Conservation (phyloP, 2,113 vertebrate genomes). For the Struthidea cinerea region DNA sequence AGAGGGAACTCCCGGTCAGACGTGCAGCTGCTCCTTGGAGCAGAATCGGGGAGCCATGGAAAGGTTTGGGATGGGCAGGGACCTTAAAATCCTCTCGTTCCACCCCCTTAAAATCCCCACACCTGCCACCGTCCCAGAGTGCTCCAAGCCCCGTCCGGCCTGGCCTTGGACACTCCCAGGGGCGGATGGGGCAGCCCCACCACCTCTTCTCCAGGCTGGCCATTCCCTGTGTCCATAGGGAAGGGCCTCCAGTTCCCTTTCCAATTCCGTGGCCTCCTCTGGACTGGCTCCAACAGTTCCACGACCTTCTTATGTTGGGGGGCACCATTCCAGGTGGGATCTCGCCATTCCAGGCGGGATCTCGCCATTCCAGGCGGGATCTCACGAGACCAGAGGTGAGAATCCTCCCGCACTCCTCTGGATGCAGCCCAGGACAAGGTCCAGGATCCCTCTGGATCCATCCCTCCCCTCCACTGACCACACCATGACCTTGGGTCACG, state of each 20-base stretch:
- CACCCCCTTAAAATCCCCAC: too few relatives aligned
- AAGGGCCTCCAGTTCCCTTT: neutral
- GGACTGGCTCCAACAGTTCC: neutral
- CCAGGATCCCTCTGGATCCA: neutral
- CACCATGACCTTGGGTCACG: too few relatives aligned
- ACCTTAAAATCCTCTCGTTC: too few relatives aligned
- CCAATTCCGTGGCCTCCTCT: neutral
- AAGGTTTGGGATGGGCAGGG: too few relatives aligned
- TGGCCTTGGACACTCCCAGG: neutral
- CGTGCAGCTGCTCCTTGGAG: too few relatives aligned
- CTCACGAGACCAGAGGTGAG: neutral
- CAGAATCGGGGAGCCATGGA: too few relatives aligned
- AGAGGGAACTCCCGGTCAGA: too few relatives aligned
- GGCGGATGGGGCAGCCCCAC: rapidly evolving
- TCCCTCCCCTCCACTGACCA: neutral
- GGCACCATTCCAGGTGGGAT: too few relatives aligned
- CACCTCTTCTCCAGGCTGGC: neutral
- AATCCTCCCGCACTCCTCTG: neutral
- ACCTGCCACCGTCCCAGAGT: too few relatives aligned
- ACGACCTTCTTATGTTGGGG: rapidly evolving
- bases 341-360: neutral
- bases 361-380: too few relatives aligned
- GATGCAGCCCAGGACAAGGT: neutral
- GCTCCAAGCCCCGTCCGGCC: too few relatives aligned
- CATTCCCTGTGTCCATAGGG: neutral